A percentile compares a stretch with the other conserved stretches of the same genome.
Conservation (phyloP, 2,888 invertebrate species). For the Tortrix viridana region DNA sequence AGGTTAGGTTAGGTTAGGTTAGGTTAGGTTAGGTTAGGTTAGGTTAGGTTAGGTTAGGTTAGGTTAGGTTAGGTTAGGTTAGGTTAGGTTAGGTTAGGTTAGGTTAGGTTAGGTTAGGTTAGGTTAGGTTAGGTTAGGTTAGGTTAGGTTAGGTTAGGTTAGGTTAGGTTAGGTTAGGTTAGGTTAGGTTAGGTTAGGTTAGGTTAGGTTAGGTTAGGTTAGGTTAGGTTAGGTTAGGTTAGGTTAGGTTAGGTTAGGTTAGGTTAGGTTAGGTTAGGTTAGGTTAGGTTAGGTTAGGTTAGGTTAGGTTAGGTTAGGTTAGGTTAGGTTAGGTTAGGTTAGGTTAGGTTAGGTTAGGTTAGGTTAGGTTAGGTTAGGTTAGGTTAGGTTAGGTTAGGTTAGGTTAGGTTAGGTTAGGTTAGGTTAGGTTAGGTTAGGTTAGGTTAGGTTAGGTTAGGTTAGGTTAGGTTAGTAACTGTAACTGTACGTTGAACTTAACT, state of each 20-base stretch:
- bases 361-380: slow-evolving; percentile 42
- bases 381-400: slow-evolving; percentile 40
- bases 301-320: slow-evolving; percentile 11
- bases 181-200: slow-evolving; percentile 33
- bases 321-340: slow-evolving; percentile 38
- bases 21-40: slow-evolving; percentile 39
- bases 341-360: slow-evolving; percentile 42
- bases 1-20: slow-evolving; percentile 41
- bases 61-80: slow-evolving; percentile 39
- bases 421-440: slow-evolving; percentile 36
- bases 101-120: slow-evolving; percentile 40
- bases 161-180: slow-evolving; percentile 40
- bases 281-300: slow-evolving; percentile 32
- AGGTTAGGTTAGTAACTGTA: slow-evolving; percentile 29
- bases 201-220: slow-evolving; percentile 39
- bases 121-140: slow-evolving; percentile 38
- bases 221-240: slow-evolving; percentile 40
- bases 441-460: slow-evolving; percentile 38
- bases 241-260: slow-evolving; percentile 32
- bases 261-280: slow-evolving; percentile 38
- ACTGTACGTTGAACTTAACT: background rate
- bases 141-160: slow-evolving; percentile 39
- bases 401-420: slow-evolving; percentile 40
- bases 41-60: slow-evolving; percentile 40
- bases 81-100: slow-evolving; percentile 40